Conservation (phyloP, 2,888 invertebrate species). For the Agrochola lota region DNA sequence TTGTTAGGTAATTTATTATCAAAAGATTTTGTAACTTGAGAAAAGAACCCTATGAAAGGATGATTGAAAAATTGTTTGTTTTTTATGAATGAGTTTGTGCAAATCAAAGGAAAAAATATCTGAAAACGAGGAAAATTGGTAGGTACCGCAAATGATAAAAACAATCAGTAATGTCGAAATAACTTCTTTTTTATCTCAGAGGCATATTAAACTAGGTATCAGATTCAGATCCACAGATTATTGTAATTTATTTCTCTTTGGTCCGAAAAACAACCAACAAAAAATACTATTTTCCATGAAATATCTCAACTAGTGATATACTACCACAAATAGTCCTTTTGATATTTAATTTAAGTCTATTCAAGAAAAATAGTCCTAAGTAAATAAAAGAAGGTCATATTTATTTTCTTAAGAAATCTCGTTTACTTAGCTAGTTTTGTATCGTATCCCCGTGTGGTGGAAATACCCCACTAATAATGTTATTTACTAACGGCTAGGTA, state of each 20-base stretch:
- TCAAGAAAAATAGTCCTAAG: neutral
- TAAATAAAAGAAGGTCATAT: neutral
- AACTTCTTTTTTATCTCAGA: neutral
- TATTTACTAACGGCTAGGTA: neutral
- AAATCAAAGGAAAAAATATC: neutral
- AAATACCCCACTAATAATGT: conserved; percentile 1
- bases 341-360: neutral
- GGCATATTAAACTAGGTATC: neutral
- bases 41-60: neutral
- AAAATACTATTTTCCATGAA: neutral
- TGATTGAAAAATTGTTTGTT: neutral
- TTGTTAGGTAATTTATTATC: no score
- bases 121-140: neutral
- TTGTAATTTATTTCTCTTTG: no score
- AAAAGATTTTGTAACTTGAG: no score
- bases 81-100: neutral
- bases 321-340: neutral
- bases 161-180: neutral
- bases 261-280: neutral
- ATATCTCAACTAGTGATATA: neutral
- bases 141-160: neutral
- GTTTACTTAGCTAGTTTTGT: neutral
- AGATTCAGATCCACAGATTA: no score
- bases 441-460: neutral
- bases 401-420: conserved; percentile 10